Conservation (phyloP, 2,113 vertebrate species). For the Sturnus vulgaris region DNA sequence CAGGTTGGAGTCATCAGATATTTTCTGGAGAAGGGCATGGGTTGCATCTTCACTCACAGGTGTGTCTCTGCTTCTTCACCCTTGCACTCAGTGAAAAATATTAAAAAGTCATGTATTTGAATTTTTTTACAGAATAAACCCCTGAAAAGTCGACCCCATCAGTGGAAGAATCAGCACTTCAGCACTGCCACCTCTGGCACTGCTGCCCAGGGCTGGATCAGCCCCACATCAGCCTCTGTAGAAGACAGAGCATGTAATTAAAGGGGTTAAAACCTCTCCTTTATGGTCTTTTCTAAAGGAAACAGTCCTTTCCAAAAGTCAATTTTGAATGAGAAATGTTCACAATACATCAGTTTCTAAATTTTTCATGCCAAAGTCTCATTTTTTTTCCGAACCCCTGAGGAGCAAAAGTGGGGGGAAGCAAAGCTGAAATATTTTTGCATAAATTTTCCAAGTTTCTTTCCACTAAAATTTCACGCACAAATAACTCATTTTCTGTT, state of each 20-base stretch:
- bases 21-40: not conserved
- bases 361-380: not conserved
- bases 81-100: not conserved
- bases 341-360: not conserved
- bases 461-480: not conserved
- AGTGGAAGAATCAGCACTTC: not conserved
- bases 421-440: not conserved
- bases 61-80: not conserved
- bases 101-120: not conserved
- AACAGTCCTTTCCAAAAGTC: not conserved
- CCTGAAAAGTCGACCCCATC: accelerated
- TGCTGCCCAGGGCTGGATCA: not conserved
- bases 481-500: not conserved
- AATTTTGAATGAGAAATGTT: not conserved
- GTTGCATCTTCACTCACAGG: not conserved
- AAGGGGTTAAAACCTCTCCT: not conserved
- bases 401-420: not conserved
- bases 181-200: no score
- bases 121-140: not conserved
- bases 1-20: not conserved
- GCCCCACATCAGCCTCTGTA: accelerated
- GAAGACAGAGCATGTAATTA: not conserved
- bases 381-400: not conserved
- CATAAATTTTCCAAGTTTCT: not conserved
- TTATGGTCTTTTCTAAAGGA: not conserved